Evolutionary conservation across 2,888 invertebrate species (phyloP), one percentile per base, ranked within the genome.

Genomic region (Halictus ligatus): DNA sequence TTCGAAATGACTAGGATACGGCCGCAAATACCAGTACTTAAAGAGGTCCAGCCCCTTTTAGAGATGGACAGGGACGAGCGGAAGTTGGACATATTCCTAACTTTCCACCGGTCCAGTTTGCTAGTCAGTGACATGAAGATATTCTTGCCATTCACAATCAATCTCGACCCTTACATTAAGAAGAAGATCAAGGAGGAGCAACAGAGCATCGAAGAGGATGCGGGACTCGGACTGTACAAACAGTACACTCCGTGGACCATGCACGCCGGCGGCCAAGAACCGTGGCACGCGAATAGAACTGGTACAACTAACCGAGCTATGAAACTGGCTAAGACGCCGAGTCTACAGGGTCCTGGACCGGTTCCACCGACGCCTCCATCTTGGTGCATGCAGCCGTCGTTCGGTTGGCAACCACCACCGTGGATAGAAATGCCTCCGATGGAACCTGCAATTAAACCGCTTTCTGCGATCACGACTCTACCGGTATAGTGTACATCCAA

Each of bases 111-210:
- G 89, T 97, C 97, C 18, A 98, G 98, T 92, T 96, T 98, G 85
- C 96, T 98, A 71, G 97, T 98, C 13, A 98, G 98, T 69, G 98
- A 99, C 94, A 96, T 99, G 93, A 98, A 99, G 94, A 98, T 99
- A 93, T 99, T 99, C 95, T 96, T 99, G 86, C 99, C 99, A 0
- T 99, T 99, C 95, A 99, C 99, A 25, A 99, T 99, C 92, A 99
- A 99, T 95, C 96, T 99, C 80, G 99, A 99, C 96, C 99, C 99
- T 0, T 99, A 99, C 94, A 97, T 99, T 85, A 97, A 99, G 94
- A 99, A 99, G 96, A 98, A 99, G 81, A 98, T 99, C 83, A 98
- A 99, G 97, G 99, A 97, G 94, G 97, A 97, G 93, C 97, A 97
- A 89, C 97, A 97, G 94, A 96, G 96, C 92, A 95, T 96, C 84